Conservation (phyloP, 2,888 invertebrate genomes). For the Schizotus pectinicornis region DNA sequence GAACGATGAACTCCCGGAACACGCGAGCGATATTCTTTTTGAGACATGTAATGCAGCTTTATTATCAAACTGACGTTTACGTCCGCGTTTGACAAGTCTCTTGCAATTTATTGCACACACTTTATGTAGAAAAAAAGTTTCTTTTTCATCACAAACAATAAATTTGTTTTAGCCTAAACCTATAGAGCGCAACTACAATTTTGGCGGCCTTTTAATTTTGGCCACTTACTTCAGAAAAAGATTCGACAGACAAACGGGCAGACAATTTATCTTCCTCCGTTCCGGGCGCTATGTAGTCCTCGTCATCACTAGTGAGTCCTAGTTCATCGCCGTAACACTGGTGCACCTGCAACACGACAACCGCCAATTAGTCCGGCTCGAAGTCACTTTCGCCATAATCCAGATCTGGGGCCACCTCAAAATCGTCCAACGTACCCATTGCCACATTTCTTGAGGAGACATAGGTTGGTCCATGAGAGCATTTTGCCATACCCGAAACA, state of each 20-base stretch:
- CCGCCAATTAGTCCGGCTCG: neutral
- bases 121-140: too few species aligned
- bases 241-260: slow-evolving; percentile 60
- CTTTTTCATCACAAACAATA: neutral
- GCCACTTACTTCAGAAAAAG: slow-evolving; percentile 47
- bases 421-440: slow-evolving; percentile 70
- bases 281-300: slow-evolving; percentile 76
- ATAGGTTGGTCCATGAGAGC: slow-evolving; percentile 89
- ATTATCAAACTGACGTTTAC: too few species aligned
- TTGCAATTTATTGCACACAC: too few species aligned
- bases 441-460: slow-evolving; percentile 84
- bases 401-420: neutral
- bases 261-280: slow-evolving; percentile 62
- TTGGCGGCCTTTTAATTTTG: too few species aligned
- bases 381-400: neutral
- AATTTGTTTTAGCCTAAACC: too few species aligned
- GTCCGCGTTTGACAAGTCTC: too few species aligned
- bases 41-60: too few species aligned
- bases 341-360: slow-evolving; percentile 69
- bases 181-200: too few species aligned
- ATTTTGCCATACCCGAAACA: slow-evolving; percentile 96
- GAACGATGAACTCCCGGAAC: too few species aligned
- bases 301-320: slow-evolving; percentile 92
- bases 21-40: too few species aligned
- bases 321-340: slow-evolving; percentile 93